phyloP scores from a whole-genome alignment of 2,888 invertebrate genomes.

The Sepioteuthis lessoniana region DNA sequence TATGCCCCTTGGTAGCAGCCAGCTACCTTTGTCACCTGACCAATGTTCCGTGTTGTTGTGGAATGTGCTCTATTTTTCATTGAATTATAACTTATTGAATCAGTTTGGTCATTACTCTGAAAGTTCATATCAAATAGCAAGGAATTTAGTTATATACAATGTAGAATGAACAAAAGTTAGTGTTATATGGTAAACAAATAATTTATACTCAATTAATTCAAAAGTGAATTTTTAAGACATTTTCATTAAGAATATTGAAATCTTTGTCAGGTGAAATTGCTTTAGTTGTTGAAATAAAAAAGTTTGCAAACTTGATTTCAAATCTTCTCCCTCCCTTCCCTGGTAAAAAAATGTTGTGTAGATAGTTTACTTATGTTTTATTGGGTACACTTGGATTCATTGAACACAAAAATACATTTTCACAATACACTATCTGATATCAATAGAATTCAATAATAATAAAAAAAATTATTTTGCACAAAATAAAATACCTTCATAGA shows the following conservation, averaged over 20 bases:
- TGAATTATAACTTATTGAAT: background rate
- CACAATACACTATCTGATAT: too few species aligned
- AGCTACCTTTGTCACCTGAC: constrained; percentile 13
- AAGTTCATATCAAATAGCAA: background rate
- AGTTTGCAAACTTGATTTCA: background rate
- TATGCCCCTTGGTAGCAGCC: background rate
- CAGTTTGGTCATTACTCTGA: background rate
- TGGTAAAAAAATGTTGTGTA: too few species aligned
- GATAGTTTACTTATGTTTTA: too few species aligned
- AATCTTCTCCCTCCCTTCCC: too few species aligned
- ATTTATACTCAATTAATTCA: background rate
- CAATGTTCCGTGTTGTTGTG: constrained; percentile 1
- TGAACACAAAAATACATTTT: too few species aligned
- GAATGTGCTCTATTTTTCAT: background rate
- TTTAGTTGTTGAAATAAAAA: background rate
- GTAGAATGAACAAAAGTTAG: background rate
- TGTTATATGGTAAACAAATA: background rate
- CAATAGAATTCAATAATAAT: too few species aligned
- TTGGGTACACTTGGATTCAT: too few species aligned
- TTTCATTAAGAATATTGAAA: too few species aligned
- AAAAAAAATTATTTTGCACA: too few species aligned
- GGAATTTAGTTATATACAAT: background rate
- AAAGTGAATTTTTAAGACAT: background rate
- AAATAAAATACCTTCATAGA: too few species aligned
- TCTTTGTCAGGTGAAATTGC: background rate